Evolutionary conservation across 1,140 invertebrate genomes (phyloP).

Genomic region (Brachionus koreanus): DNA sequence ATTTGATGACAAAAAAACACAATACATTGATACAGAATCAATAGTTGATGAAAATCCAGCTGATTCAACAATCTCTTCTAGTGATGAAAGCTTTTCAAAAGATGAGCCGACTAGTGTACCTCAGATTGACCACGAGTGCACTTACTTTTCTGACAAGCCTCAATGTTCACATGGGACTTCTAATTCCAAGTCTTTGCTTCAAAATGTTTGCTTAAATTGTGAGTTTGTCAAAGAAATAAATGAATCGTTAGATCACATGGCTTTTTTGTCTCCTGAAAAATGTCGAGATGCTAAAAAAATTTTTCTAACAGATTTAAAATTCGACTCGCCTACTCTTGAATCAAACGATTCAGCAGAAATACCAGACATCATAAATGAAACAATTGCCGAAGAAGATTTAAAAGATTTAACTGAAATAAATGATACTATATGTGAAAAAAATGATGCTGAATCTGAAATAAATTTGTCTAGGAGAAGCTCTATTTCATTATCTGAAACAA

Average conservation of each 20-base stretch:
- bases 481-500: not conserved
- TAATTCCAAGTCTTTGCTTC: not conserved
- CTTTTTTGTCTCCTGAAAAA: conserved; percentile 25
- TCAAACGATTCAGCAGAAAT: not conserved
- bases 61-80: not conserved
- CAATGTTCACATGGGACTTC: not conserved
- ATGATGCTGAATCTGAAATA: not conserved
- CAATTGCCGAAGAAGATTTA: not conserved
- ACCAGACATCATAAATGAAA: conserved; percentile 10
- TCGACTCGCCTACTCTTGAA: conserved; percentile 1
- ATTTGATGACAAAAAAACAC: not conserved
- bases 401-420: not conserved
- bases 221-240: conserved; percentile 14
- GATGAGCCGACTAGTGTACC: not conserved
- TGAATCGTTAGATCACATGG: conserved; percentile 37
- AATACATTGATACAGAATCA: not conserved
- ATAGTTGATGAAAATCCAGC: not conserved
- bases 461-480: not conserved
- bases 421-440: not conserved
- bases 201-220: conserved; percentile 26
- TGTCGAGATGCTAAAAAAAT: not conserved
- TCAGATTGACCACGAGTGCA: not conserved
- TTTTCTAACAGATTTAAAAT: not conserved
- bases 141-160: not conserved
- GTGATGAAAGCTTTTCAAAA: conserved; percentile 16